Evolutionary conservation across 2,113 vertebrate genomes (phyloP), one percentile per base, ranked within the genome.

Genomic region (Pelmatolapia mariae): DNA sequence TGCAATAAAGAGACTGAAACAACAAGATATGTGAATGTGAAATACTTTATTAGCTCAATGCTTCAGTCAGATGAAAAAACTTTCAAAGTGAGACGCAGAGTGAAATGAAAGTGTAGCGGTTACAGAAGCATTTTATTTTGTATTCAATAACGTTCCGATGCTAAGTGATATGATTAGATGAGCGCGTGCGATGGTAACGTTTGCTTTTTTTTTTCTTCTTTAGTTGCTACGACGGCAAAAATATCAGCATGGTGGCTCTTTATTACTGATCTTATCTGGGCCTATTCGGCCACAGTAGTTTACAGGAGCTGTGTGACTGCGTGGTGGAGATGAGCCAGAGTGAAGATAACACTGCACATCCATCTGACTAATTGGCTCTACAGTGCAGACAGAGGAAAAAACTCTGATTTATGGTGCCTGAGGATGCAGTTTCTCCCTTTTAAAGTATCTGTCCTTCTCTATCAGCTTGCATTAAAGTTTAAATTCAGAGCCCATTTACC

Each of bases 311-410:
- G 45, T 84, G 89, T 80, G 85, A 24, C 36, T 89, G 86, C 3
- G 18, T 63, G 50, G 90, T 66, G 88, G 89, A 89, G 91, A 89
- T 19, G 85, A 90, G 89, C 82, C 86, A 84, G 66, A 86, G 81
- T 88, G 81, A 61, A 90, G 91, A 93, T 93, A 92, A 91, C 79
- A 19, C 89, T 33, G 81, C 88, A 90, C 92, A 94, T 95, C 93
- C 88, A 95, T 95, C 93, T 89, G 87, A 91, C 92, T 95, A 95
- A 95, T 94, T 95, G 92, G 91, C 89, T 91, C 57, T 80, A 90
- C 88, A 80, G 63, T 89, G 81, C 84, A 92, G 63, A 80, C 73
- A 79, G 61, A 86, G 61, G 84, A 81, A 81, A 88, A 87, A 53
- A 47, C 54, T 84, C 54, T 85, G 92, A 94, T 93, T 87, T 86